phyloP scores from a whole-genome alignment of 2,113 vertebrate species.

The Pithys albifrons region DNA sequence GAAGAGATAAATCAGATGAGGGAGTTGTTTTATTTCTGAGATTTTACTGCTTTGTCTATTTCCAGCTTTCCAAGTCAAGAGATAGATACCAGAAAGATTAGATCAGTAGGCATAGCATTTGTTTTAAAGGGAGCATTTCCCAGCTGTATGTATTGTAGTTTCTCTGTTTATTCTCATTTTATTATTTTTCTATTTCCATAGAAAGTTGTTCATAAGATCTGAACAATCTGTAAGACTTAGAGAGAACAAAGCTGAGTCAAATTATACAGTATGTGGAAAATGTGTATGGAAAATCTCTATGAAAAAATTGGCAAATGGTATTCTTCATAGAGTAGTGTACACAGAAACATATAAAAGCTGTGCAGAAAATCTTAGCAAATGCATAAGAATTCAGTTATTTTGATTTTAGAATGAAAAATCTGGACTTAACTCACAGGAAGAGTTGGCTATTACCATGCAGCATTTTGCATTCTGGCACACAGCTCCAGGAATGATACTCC shows the following conservation, averaged over 20 bases:
- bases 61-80: background rate
- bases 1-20: background rate
- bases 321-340: background rate
- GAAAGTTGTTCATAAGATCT: background rate
- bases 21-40: background rate
- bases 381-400: conserved; percentile 13
- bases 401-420: conserved; percentile 31
- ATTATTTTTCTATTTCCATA: background rate
- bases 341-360: background rate
- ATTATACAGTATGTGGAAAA: conserved; percentile 28
- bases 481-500: background rate
- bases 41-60: background rate
- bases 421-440: background rate
- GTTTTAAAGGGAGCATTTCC: background rate
- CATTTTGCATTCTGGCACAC: background rate
- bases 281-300: conserved; percentile 13
- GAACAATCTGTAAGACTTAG: background rate
- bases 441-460: background rate
- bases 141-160: background rate
- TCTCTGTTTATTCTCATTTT: background rate
- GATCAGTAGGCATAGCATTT: background rate
- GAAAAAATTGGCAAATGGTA: conserved; percentile 12
- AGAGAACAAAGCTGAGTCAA: background rate
- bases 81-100: background rate
- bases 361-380: conserved; percentile 30